Conservation (phyloP, 2,113 vertebrate genomes). For the Amblyopsis rosae region DNA sequence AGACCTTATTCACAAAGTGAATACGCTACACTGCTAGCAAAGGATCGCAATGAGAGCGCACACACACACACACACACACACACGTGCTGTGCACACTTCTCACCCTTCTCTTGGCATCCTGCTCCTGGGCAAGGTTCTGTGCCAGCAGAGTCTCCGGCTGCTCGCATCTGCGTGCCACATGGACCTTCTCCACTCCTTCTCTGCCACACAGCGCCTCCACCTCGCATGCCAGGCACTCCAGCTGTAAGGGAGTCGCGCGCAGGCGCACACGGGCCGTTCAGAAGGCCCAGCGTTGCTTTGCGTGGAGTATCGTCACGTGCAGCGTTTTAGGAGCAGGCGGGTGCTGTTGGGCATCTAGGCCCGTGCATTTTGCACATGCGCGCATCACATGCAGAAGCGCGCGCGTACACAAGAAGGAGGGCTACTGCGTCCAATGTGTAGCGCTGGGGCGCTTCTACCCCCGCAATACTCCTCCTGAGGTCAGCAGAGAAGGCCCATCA, state of each 20-base stretch:
- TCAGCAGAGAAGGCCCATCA: slow-evolving; percentile 3
- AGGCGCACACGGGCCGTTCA: not conserved
- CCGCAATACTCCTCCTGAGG: not conserved
- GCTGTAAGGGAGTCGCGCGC: slow-evolving; percentile 23
- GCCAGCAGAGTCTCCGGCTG: slow-evolving; percentile 29
- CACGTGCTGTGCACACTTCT: slow-evolving; percentile 4
- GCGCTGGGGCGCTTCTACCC: not conserved
- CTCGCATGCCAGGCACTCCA: slow-evolving; percentile 38
- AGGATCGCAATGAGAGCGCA: not conserved
- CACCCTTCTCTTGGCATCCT: slow-evolving; percentile 35
- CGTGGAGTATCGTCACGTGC: no score
- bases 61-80: not conserved
- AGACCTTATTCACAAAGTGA: no score
- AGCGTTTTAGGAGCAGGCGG: no score
- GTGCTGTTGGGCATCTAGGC: no score
- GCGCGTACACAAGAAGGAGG: not conserved
- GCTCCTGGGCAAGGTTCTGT: slow-evolving; percentile 19
- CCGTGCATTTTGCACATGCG: slow-evolving; percentile 3
- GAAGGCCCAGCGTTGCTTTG: no score
- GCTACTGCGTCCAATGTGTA: not conserved
- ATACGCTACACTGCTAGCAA: no score
- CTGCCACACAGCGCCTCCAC: slow-evolving; percentile 13
- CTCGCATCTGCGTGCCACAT: slow-evolving; percentile 13
- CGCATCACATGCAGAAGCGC: not conserved
- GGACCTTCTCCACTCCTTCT: slow-evolving; percentile 9